phyloP scores from a whole-genome alignment of 2,113 vertebrate genomes.

The Etia nguti region DNA sequence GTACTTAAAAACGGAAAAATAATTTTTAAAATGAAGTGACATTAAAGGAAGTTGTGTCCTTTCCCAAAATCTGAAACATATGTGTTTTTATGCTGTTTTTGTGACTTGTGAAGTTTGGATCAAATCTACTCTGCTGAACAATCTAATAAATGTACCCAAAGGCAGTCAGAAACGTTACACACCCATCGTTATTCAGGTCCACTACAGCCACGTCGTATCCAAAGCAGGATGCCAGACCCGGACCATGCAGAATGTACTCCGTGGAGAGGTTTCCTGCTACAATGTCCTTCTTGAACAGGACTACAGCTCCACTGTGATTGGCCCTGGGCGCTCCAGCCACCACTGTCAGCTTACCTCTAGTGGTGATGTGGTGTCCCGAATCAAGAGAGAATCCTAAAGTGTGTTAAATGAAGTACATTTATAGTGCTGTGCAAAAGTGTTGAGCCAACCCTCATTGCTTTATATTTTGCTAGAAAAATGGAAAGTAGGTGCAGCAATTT shows the following conservation, averaged over 20 bases:
- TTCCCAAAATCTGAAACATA: not conserved
- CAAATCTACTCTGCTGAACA: not conserved
- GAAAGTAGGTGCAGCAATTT: not conserved
- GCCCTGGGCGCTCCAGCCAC: constrained; percentile 95
- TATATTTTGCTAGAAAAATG: not conserved
- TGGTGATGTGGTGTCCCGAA: constrained; percentile 84
- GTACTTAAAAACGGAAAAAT: not conserved
- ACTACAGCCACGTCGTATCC: constrained; percentile 94
- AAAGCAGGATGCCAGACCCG: constrained; percentile 91
- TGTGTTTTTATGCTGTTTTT: not conserved
- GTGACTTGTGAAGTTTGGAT: not conserved
- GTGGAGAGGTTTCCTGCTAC: constrained; percentile 73
- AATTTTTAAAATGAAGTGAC: not conserved
- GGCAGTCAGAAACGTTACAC: constrained; percentile 8
- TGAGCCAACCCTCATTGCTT: not conserved
- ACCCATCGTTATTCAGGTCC: constrained; percentile 93
- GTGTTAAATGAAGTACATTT: not conserved
- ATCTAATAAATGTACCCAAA: not conserved
- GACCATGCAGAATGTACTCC: constrained; percentile 83
- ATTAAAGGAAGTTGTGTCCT: not conserved
- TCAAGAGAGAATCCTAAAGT: constrained; percentile 91
- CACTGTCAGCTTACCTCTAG: constrained; percentile 79
- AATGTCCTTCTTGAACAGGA: constrained; percentile 79
- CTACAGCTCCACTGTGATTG: constrained; percentile 91
- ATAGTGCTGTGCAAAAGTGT: not conserved